Percentiles rank a stretch among this genome's conserved stretches.
These are phyloP conservation scores for Magallana nippona DNA, from an alignment of 2,888 invertebrate species.

Conservation along the genomic window DNA sequence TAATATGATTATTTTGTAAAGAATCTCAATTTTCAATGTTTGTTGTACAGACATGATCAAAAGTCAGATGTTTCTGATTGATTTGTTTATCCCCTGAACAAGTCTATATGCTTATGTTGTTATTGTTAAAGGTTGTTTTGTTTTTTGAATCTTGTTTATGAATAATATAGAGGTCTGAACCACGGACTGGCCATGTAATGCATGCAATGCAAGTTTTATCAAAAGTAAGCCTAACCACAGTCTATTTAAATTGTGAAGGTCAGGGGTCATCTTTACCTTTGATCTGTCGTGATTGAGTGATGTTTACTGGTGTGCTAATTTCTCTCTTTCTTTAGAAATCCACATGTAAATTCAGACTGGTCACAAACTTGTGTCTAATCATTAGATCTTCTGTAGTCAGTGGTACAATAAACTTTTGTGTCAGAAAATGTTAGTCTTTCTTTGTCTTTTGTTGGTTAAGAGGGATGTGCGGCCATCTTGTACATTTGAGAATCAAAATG, in stretches of 20 bases:
- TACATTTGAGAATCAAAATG: too few species aligned
- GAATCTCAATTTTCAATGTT: not conserved
- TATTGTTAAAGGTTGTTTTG: slow-evolving; percentile 18
- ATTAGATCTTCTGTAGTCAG: slow-evolving; percentile 27
- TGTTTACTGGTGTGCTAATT: not conserved
- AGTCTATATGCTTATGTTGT: not conserved
- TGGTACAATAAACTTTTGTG: slow-evolving; percentile 30
- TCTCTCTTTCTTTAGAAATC: not conserved
- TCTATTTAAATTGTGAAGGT: not conserved
- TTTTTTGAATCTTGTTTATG: not conserved
- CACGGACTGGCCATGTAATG: slow-evolving; percentile 8
- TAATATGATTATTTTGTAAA: not conserved
- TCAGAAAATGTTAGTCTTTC: not conserved
- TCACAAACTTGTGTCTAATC: slow-evolving; percentile 18
- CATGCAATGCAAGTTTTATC: slow-evolving; percentile 8
- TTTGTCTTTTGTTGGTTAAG: not conserved
- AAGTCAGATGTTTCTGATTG: not conserved
- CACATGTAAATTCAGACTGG: not conserved
- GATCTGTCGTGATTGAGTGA: not conserved
- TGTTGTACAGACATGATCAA: not conserved
- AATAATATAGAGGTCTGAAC: not conserved
- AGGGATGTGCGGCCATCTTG: too few species aligned
- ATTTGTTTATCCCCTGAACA: not conserved
- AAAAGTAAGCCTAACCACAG: not conserved
- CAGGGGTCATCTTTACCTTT: not conserved